Evolutionary conservation across 2,113 vertebrate species (phyloP).

Genomic region (Helogale parvula): DNA sequence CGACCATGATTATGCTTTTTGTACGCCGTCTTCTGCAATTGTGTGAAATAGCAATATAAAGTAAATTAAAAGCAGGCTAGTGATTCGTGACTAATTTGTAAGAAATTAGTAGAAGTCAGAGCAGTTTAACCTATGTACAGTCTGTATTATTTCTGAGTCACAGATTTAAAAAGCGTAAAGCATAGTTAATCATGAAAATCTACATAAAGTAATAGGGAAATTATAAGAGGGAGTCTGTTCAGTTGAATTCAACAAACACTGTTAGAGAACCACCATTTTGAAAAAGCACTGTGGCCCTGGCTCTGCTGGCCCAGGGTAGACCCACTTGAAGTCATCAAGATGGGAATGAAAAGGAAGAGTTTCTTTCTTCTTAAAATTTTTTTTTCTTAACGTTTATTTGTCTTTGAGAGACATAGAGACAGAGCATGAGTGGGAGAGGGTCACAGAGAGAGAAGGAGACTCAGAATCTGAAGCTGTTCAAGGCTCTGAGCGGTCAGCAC

Average conservation of each 20-base stretch:
- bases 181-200: background rate
- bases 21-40: background rate
- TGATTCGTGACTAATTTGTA: background rate
- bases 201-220: background rate
- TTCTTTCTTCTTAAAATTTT: too few relatives aligned
- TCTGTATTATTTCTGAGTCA: background rate
- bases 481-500: too few relatives aligned
- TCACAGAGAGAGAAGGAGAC: too few relatives aligned
- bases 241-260: background rate
- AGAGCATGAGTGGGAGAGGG: too few relatives aligned
- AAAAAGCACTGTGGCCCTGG: background rate
- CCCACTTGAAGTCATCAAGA: background rate
- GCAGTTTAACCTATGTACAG: background rate
- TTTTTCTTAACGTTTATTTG: too few relatives aligned
- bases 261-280: background rate
- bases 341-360: background rate
- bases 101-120: constrained; percentile 21
- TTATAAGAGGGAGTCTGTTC: background rate
- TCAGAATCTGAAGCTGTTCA: too few relatives aligned
- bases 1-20: background rate
- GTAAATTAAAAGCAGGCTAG: background rate
- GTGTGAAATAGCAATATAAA: background rate
- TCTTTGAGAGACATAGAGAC: too few relatives aligned
- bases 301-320: background rate
- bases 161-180: background rate